Evolutionary conservation across 2,113 vertebrate genomes (phyloP).

Genomic region (Ictalurus punctatus): DNA sequence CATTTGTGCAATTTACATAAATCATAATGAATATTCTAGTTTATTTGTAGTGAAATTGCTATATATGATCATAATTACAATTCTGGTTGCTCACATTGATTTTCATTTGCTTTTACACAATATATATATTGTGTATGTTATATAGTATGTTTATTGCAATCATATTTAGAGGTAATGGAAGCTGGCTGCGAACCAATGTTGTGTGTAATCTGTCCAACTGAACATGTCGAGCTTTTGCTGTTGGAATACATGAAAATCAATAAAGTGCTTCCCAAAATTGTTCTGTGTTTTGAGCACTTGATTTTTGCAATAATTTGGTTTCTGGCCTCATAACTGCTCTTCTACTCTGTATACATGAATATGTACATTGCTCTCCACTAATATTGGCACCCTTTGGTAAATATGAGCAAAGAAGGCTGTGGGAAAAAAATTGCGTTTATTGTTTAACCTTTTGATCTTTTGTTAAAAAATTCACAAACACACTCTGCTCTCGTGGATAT

Average conservation of each 20-base stretch:
- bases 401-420: no score
- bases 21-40: slow-evolving; percentile 57
- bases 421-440: no score
- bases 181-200: slow-evolving; percentile 85
- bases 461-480: no score
- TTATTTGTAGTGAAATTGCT: slow-evolving; percentile 49
- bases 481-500: no score
- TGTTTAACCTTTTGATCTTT: no score
- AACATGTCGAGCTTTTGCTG: slow-evolving; percentile 98
- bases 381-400: no score
- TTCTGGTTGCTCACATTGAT: slow-evolving; percentile 49
- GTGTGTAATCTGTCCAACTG: slow-evolving; percentile 88
- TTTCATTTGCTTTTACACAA: slow-evolving; percentile 88
- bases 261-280: slow-evolving; percentile 99
- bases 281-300: slow-evolving; percentile 93
- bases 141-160: slow-evolving; percentile 70
- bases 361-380: background rate
- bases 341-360: slow-evolving; percentile 26
- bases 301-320: slow-evolving; percentile 68
- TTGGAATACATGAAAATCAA: slow-evolving; percentile 98
- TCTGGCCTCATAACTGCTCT: slow-evolving; percentile 53
- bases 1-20: slow-evolving; percentile 50
- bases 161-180: slow-evolving; percentile 66
- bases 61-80: slow-evolving; percentile 39
- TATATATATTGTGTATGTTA: slow-evolving; percentile 61